These are phyloP conservation scores for Patella pellucida DNA, from an alignment of 2,888 invertebrate genomes.

Conservation along the genomic window DNA sequence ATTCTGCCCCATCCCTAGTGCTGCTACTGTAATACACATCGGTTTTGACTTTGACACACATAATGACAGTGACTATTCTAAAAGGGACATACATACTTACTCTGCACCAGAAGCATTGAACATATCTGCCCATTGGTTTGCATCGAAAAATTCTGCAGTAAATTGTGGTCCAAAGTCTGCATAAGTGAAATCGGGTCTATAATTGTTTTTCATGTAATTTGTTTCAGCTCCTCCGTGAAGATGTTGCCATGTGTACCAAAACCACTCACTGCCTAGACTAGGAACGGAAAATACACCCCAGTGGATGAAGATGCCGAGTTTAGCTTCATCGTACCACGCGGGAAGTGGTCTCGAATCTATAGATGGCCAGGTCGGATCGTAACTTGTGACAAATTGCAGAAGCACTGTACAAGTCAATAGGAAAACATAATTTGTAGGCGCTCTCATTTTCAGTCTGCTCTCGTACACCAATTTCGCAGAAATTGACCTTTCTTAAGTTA, in stretches of 20 bases:
- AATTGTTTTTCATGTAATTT: constrained; percentile 85
- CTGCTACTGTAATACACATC: no score
- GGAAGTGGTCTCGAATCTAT: constrained; percentile 87
- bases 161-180: constrained; percentile 91
- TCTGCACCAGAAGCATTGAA: constrained; percentile 89
- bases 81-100: constrained; percentile 49
- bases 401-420: no score
- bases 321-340: constrained; percentile 89
- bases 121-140: constrained; percentile 86
- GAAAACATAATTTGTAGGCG: no score
- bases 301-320: constrained; percentile 92
- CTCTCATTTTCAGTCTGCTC: no score
- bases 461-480: no score
- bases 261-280: constrained; percentile 78
- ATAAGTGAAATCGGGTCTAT: constrained; percentile 87
- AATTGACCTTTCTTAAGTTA: no score
- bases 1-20: no score
- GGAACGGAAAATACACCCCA: constrained; percentile 96
- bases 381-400: constrained; percentile 15
- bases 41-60: no score
- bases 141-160: constrained; percentile 88
- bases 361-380: constrained; percentile 84
- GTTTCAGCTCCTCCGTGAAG: constrained; percentile 46
- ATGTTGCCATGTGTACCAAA: constrained; percentile 64
- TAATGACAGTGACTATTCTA: no score